Base-by-base conservation (phyloP, 2,888 invertebrate genomes). In the Auanema freiburgensis region DNA sequence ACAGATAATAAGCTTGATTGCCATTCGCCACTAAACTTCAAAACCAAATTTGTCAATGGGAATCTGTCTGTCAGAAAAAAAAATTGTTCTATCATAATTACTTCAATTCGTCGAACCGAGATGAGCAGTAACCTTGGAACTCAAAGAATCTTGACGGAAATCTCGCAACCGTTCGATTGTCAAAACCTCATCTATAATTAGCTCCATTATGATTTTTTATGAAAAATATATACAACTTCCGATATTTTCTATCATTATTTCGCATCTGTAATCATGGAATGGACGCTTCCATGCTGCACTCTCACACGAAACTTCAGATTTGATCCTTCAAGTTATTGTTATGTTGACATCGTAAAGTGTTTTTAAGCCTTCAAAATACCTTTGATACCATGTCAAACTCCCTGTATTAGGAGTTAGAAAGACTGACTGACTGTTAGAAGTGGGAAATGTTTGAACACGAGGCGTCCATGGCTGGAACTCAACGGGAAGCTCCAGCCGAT, bases 281-380 rank as follows among this genome's bases (percentile, higher is more conserved):
- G 81, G 82, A 52, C 77, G 67, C 50, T 77, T 79, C 82, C 82
- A 82, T 10, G 63, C 65, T 12, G 75, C 70, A 18, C 67, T 68
- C 21, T 51, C 57, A 63, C 79, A 80, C 11, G 64, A 61, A 16
- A 63, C 54, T 11, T n/a, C 23, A 1, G 63, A 63, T 56, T 67
- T 60, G 14, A 74, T 21, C 54, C 74, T 68, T 43, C 24, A 66
- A 57, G 49, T n/a, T 46, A 21, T 24, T 40, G 14, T 40, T 40
- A 14, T 55, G 24, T 21, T 55, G 14, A n/a, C 24, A 46, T 57
- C 11, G 11, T 21, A 11, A 33, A 33, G 51, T 11, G 33, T 24
- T n/a, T 24, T n/a, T 41, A 40, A 52, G 21, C 5, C 16, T n/a
- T 10, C 1, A 1, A 44, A 25, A 25, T 25, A 66, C 66, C 59